A percentile compares a stretch with the other conserved stretches of the same genome.
Evolutionary conservation across 2,888 invertebrate genomes (phyloP).

Genomic region (Drepanosiphum platanoidis): DNA sequence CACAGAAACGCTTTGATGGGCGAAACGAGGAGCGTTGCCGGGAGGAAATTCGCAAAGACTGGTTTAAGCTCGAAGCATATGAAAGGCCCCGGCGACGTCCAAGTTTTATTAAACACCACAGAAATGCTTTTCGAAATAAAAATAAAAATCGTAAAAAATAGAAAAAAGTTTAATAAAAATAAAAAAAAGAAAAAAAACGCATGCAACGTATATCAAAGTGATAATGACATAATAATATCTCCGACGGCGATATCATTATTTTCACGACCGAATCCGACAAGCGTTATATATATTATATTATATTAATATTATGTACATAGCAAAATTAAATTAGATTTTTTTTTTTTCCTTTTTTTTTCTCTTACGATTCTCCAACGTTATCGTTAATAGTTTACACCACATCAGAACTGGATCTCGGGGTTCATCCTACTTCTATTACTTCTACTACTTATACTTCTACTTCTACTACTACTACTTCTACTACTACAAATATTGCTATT

Average conservation of each 20-base stretch:
- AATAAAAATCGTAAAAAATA: conserved; percentile 31
- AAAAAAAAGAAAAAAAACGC: conserved; percentile 5
- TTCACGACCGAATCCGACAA: conserved; percentile 40
- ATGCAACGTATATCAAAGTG: conserved; percentile 7
- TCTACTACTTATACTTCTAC: too few species aligned
- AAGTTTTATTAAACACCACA: conserved; percentile 59
- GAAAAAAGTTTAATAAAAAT: conserved; percentile 1
- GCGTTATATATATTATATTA: conserved; percentile 7
- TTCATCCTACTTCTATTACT: not conserved
- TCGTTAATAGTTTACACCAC: not conserved
- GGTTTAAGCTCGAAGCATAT: conserved; percentile 48
- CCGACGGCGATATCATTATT: conserved; percentile 25
- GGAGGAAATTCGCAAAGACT: conserved; percentile 56
- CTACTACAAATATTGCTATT: too few species aligned
- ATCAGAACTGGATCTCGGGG: not conserved
- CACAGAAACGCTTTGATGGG: conserved; percentile 64
- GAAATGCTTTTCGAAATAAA: conserved; percentile 59
- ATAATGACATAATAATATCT: not conserved
- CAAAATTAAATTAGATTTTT: not conserved
- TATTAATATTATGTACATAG: conserved; percentile 22
- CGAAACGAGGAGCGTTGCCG: conserved; percentile 51
- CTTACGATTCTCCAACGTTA: conserved; percentile 7
- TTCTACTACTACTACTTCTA: too few species aligned
- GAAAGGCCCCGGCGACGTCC: conserved; percentile 32
- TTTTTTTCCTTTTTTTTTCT: not conserved